Evolutionary conservation across 2,888 invertebrate genomes (phyloP).

Genomic region (Sepioteuthis lessoniana): DNA sequence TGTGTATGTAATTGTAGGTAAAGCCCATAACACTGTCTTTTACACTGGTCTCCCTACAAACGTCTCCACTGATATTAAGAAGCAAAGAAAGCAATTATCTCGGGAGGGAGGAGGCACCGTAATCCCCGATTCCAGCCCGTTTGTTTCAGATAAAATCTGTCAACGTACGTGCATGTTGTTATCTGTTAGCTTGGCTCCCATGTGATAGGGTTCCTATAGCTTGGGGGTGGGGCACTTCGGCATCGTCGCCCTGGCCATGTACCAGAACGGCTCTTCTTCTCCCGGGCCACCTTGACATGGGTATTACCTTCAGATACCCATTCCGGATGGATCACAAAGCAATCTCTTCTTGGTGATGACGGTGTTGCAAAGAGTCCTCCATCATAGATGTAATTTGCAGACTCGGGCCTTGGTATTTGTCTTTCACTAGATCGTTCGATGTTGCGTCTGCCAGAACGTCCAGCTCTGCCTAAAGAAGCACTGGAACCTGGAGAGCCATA

Average conservation of each 20-base stretch:
- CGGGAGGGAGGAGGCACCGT: not conserved
- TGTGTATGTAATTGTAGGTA: not conserved
- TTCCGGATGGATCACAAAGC: slow-evolving; percentile 72
- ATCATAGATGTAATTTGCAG: slow-evolving; percentile 62
- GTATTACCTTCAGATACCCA: slow-evolving; percentile 72
- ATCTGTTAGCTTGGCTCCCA: slow-evolving; percentile 60
- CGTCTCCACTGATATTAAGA: not conserved
- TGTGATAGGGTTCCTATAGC: slow-evolving; percentile 70
- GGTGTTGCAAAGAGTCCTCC: slow-evolving; percentile 67
- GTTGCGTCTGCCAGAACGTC: not conserved
- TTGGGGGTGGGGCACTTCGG: slow-evolving; percentile 70
- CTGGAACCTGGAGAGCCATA: slow-evolving; percentile 39
- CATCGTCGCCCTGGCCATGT: slow-evolving; percentile 66
- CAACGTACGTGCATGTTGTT: not conserved
- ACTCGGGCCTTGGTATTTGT: slow-evolving; percentile 53
- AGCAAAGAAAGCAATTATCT: slow-evolving; percentile 33
- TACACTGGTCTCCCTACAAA: slow-evolving; percentile 12
- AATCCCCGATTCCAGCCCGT: slow-evolving; percentile 23
- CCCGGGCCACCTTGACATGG: slow-evolving; percentile 60
- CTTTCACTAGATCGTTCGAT: not conserved
- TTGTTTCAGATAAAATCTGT: slow-evolving; percentile 23
- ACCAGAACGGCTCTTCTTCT: slow-evolving; percentile 57
- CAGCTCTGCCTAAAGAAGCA: slow-evolving; percentile 24
- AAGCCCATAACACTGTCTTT: not conserved
- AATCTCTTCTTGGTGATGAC: slow-evolving; percentile 61